Conservation (phyloP, 2,797 vertebrate species). For the Siniperca scherzeri region DNA sequence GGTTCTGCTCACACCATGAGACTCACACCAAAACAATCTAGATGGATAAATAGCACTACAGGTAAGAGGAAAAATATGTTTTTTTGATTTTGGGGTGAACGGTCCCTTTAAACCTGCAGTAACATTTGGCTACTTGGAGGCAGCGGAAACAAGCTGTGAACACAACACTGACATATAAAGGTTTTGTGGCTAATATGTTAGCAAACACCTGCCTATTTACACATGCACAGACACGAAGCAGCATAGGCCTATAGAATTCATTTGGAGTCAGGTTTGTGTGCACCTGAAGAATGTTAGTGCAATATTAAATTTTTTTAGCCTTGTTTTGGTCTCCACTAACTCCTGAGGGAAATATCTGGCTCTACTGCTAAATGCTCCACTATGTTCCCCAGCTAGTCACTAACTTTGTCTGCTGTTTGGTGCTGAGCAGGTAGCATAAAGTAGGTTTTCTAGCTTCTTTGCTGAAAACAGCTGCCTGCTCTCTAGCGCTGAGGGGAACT, state of each 20-base stretch:
- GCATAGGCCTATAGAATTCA: not conserved
- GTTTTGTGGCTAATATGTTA: not conserved
- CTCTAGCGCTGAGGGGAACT: not conserved
- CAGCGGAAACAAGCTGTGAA: not conserved
- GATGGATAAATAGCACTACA: too few relatives aligned
- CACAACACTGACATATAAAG: not conserved
- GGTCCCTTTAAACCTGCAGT: not conserved
- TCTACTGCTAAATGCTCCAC: not conserved
- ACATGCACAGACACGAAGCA: not conserved
- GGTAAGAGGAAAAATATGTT: too few relatives aligned
- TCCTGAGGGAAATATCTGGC: not conserved
- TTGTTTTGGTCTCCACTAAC: not conserved
- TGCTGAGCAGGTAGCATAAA: not conserved
- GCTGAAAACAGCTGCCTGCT: not conserved
- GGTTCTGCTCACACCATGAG: too few relatives aligned
- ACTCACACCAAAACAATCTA: too few relatives aligned
- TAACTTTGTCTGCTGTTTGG: not conserved
- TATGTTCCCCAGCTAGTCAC: not conserved
- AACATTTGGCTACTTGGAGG: not conserved
- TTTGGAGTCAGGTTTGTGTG: not conserved
- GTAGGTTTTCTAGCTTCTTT: not conserved
- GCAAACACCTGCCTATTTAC: not conserved
- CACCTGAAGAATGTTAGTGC: not conserved
- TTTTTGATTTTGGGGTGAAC: too few relatives aligned
- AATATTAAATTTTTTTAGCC: not conserved